phyloP scores from a whole-genome alignment of 2,888 invertebrate species.

The Drosophila testacea region DNA sequence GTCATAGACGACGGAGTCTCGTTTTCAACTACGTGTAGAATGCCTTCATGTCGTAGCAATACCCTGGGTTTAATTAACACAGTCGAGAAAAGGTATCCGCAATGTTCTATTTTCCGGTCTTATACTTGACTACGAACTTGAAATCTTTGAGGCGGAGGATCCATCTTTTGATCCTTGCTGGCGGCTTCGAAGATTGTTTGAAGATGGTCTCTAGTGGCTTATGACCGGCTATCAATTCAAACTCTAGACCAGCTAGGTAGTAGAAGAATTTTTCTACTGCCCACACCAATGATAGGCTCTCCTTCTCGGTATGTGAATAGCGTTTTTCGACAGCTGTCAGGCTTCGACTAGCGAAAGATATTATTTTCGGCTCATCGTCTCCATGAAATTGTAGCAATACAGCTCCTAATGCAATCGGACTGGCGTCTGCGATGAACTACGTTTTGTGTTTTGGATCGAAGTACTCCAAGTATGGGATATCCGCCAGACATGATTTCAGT shows the following conservation, averaged over 20 bases:
- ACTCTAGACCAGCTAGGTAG: neutral
- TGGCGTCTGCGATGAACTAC: neutral
- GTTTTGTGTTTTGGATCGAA: neutral
- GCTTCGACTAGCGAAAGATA: neutral
- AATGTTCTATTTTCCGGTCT: neutral
- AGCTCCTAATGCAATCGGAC: neutral
- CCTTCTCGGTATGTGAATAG: neutral
- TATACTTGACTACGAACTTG: neutral
- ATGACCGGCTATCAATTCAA: neutral
- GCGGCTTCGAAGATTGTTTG: neutral
- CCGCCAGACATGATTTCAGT: neutral
- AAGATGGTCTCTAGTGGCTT: neutral
- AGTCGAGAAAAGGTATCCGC: neutral
- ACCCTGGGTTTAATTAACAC: neutral
- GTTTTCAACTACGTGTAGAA: neutral
- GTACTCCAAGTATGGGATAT: neutral
- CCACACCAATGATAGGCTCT: too few species aligned
- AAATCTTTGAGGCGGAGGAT: neutral
- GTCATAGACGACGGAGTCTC: too few species aligned
- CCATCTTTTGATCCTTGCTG: neutral
- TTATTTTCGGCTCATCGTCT: neutral
- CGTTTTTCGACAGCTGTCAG: neutral
- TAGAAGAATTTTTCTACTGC: neutral
- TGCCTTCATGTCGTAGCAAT: neutral
- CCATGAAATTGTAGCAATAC: neutral